Evolutionary conservation across 2,888 invertebrate species (phyloP).

Genomic region (Scrobipalpa atriplicella): DNA sequence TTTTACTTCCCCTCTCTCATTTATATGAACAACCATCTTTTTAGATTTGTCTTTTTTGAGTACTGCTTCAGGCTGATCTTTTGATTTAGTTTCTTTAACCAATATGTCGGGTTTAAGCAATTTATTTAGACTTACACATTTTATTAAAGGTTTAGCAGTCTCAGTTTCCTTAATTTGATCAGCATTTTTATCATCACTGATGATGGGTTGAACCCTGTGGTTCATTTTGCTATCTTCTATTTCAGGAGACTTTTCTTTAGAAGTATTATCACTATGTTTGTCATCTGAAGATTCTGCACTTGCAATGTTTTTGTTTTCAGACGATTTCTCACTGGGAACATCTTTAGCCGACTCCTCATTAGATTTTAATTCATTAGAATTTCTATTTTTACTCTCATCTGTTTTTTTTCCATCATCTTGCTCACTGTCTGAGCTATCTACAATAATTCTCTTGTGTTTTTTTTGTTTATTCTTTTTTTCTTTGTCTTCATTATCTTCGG

Average conservation of each 20-base stretch:
- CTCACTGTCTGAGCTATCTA: constrained; percentile 35
- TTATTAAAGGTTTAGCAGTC: constrained; percentile 55
- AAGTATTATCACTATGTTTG: constrained; percentile 15
- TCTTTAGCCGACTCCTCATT: constrained; percentile 28
- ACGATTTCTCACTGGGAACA: not conserved
- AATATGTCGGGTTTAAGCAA: constrained; percentile 62
- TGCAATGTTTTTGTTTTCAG: not conserved
- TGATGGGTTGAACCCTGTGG: too few species aligned
- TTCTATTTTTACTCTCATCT: constrained; percentile 26
- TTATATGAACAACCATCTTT: constrained; percentile 27
- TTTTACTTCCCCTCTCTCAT: constrained; percentile 22
- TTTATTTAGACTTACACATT: constrained; percentile 70
- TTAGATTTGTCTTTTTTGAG: constrained; percentile 35
- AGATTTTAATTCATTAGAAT: not conserved
- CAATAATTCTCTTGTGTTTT: constrained; percentile 4
- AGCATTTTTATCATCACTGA: not conserved
- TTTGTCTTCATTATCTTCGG: not conserved
- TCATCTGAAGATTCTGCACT: constrained; percentile 26
- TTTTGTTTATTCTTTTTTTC: not conserved
- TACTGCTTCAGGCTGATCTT: constrained; percentile 52
- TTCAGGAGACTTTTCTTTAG: too few species aligned
- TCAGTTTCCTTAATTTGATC: constrained; percentile 29
- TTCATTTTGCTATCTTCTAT: not conserved
- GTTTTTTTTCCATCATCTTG: constrained; percentile 27
- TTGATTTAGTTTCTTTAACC: constrained; percentile 30